Evolutionary conservation across 2,113 vertebrate genomes (phyloP).

Genomic region (Colossoma macropomum): DNA sequence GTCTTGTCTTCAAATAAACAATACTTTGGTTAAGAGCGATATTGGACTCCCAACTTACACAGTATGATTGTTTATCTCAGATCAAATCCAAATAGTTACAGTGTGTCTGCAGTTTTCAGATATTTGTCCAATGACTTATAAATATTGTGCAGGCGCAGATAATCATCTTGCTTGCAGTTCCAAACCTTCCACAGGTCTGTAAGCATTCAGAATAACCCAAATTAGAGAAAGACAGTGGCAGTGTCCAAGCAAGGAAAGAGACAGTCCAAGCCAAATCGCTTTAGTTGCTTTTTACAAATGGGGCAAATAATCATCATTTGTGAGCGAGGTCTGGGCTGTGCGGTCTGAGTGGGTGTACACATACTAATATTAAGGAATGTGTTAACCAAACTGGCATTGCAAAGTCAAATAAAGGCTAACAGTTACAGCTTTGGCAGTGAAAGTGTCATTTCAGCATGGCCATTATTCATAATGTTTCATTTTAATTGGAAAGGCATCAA

Average conservation of each 20-base stretch:
- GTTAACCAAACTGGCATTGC: conserved; percentile 4
- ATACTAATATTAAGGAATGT: not conserved
- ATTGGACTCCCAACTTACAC: not conserved
- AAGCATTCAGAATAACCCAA: conserved; percentile 11
- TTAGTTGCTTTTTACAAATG: conserved; percentile 36
- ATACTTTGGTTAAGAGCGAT: not conserved
- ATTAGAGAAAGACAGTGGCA: conserved; percentile 8
- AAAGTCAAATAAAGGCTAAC: not conserved
- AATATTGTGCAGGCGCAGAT: not conserved
- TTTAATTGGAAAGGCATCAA: not conserved
- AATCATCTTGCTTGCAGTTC: not conserved
- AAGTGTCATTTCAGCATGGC: not conserved
- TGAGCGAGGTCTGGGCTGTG: not conserved
- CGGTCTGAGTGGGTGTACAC: not conserved
- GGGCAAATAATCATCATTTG: conserved; percentile 30
- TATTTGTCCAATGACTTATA: not conserved
- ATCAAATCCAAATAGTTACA: conserved; percentile 3
- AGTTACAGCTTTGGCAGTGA: not conserved
- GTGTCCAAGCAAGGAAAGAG: not conserved
- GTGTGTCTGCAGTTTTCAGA: not conserved
- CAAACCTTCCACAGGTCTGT: not conserved
- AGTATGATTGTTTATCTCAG: not conserved
- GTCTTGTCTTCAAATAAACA: not conserved
- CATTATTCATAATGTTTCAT: not conserved
- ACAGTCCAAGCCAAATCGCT: conserved; percentile 22